Base-by-base conservation (phyloP, 37 sponge, comb jelly and placozoan species). In the Cliona cf. orientalis region DNA sequence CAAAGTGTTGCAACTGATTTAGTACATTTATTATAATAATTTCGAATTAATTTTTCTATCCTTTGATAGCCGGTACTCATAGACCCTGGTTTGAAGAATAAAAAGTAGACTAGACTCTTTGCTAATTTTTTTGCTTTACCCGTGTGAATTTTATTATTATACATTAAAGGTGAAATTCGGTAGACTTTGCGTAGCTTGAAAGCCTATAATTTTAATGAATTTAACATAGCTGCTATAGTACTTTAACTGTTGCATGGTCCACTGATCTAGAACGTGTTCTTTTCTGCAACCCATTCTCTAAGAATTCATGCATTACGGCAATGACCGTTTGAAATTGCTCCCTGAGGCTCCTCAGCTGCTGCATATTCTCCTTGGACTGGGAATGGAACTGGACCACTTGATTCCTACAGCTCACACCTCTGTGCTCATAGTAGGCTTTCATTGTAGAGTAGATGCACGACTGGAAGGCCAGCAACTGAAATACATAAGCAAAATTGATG, bases 401-500 rank as follows among this genome's bases (percentile, higher is more conserved):
- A n/a, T 58, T 34, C 67, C n/a, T 44, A 45, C 28, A 22, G 22
- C 19, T 66, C 17, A 42, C 17, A 2, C 81, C 81, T 46, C 87
- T 79, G 34, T 80, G 63, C 1, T 80, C 56, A 46, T 80, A 80
- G 45, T 65, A 65, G 36, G 21, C 69, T 46, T 65, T 74, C 81
- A 87, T 46, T 22, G 66, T 33, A 0, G 57, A 38, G 41, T 39
- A 74, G 17, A 80, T 46, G 23, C 25, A 25, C 9, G 74, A 55
- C 81, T 79, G 80, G 43, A 80, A 76, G 43, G 74, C 75, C 22
- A 74, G 44, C 7, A 87, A 67, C 87, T 87, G 61, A 0, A 4
- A 21, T 28, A 39, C 40, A 62, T 55, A 5, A 56, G 31, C 61
- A 44, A 36, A 14, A 60, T 31, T 60, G 5, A 40, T 38, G 29